A percentile compares a stretch with the other conserved stretches of the same genome.
These are phyloP conservation scores for Leptinotarsa rubiginosa DNA, from an alignment of 2,888 invertebrate species.

Conservation along the genomic window DNA sequence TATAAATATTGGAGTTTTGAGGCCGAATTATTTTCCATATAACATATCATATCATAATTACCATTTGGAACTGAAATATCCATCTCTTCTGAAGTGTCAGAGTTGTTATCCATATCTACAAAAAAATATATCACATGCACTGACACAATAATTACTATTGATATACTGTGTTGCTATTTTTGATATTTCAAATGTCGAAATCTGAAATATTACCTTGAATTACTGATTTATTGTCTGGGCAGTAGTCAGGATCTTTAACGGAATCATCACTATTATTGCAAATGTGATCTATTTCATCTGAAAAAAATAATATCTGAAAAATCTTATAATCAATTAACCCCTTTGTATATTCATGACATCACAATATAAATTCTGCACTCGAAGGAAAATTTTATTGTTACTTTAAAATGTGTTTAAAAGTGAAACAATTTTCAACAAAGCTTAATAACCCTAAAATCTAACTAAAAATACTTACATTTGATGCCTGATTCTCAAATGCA, in stretches of 20 bases:
- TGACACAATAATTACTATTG: neutral
- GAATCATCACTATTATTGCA: neutral
- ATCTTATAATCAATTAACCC: neutral
- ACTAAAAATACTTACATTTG: too few relatives aligned
- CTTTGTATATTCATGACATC: too few relatives aligned
- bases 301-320: neutral
- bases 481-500: too few relatives aligned
- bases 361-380: too few relatives aligned
- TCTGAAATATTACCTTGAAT: conserved; percentile 5
- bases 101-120: neutral
- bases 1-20: too few relatives aligned
- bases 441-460: too few relatives aligned
- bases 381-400: too few relatives aligned
- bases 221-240: neutral
- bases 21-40: too few relatives aligned
- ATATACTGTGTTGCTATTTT: too few relatives aligned
- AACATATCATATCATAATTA: neutral
- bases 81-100: neutral
- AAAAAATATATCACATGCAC: neutral
- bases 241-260: neutral
- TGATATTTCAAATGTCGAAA: neutral
- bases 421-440: too few relatives aligned
- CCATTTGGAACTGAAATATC: neutral
- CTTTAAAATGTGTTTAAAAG: too few relatives aligned
- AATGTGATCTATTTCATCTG: neutral